Conservation (phyloP, 2,888 invertebrate genomes). For the Lasioglossum oenotherae region DNA sequence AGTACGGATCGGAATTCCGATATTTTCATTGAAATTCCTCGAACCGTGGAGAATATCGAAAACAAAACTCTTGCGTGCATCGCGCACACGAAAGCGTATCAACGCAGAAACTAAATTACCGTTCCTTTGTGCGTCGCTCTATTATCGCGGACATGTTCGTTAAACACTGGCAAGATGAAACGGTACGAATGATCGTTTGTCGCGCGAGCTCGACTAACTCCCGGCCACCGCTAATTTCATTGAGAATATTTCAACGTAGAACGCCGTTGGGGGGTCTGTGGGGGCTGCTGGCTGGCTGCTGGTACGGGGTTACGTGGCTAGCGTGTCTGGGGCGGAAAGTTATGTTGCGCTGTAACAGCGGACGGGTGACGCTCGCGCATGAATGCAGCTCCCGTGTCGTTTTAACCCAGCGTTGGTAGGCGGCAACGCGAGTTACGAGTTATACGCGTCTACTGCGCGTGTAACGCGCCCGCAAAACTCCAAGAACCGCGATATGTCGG, state of each 20-base stretch:
- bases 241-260: slow-evolving; percentile 38
- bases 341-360: slow-evolving; percentile 69
- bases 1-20: neutral
- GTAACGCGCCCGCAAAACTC: slow-evolving; percentile 16
- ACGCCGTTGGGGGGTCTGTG: neutral
- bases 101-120: neutral
- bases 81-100: neutral
- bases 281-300: slow-evolving; percentile 11
- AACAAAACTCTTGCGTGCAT: neutral
- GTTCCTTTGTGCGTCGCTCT: slow-evolving; percentile 7
- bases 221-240: slow-evolving; percentile 58
- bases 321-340: slow-evolving; percentile 67
- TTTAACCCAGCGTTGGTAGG: slow-evolving; percentile 69
- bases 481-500: slow-evolving; percentile 1
- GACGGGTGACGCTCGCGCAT: slow-evolving; percentile 54
- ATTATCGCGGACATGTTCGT: slow-evolving; percentile 23
- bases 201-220: slow-evolving; percentile 50
- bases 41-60: neutral
- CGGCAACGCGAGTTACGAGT: slow-evolving; percentile 63
- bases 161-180: slow-evolving; percentile 34
- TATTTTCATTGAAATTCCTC: neutral
- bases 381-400: slow-evolving; percentile 69
- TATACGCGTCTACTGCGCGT: slow-evolving; percentile 8
- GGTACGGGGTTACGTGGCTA: slow-evolving; percentile 27
- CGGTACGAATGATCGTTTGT: slow-evolving; percentile 50